Conservation (phyloP, 2,888 invertebrate species). For the Digitonthophagus gazella region DNA sequence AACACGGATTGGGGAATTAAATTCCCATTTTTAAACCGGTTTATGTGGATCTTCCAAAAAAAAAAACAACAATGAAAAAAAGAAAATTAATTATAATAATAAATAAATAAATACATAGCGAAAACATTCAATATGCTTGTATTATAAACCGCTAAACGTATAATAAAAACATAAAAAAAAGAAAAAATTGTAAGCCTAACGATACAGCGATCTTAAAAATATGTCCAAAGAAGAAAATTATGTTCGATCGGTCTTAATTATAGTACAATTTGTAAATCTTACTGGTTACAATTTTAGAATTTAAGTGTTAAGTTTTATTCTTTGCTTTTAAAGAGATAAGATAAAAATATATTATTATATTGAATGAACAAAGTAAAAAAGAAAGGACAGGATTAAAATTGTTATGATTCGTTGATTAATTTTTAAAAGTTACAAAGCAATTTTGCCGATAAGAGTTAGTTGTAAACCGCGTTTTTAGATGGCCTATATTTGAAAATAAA, state of each 20-base stretch:
- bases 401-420: background rate
- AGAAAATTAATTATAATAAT: background rate
- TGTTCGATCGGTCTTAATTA: constrained; percentile 6
- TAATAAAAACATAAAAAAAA: constrained; percentile 2
- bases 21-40: no score
- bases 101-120: background rate
- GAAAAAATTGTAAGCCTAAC: constrained; percentile 29
- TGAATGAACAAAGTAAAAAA: background rate
- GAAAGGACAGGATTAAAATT: no score
- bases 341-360: no score
- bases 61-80: background rate
- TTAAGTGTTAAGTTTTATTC: constrained; percentile 18
- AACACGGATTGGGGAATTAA: no score
- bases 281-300: constrained; percentile 11
- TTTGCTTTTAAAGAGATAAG: constrained; percentile 3
- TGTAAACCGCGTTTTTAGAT: background rate
- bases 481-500: background rate
- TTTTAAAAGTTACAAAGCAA: background rate
- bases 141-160: constrained; percentile 20
- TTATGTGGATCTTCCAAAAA: constrained; percentile 9
- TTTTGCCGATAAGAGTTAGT: background rate
- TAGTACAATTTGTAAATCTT: constrained; percentile 12
- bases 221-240: constrained; percentile 27
- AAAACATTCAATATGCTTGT: constrained; percentile 12
- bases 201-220: constrained; percentile 29